phyloP scores from a whole-genome alignment of 2,888 invertebrate genomes.

The Melanostoma mellinum region DNA sequence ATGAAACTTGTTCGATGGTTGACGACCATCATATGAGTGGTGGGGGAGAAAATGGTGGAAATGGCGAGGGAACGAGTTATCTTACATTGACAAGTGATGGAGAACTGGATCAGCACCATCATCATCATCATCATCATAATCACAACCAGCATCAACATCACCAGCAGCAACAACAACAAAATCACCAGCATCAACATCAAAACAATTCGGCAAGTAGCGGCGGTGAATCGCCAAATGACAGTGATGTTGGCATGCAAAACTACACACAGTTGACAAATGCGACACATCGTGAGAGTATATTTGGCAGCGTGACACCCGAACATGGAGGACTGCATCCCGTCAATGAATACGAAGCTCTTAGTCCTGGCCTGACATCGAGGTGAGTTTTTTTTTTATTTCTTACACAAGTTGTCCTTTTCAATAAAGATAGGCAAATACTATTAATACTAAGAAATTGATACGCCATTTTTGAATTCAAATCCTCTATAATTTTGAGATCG shows the following conservation, averaged over 20 bases:
- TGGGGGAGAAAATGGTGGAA: conserved; percentile 59
- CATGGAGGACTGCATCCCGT: conserved; percentile 75
- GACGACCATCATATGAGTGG: conserved; percentile 77
- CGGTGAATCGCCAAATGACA: conserved; percentile 73
- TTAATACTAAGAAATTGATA: too few species aligned
- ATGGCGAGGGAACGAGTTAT: conserved; percentile 77
- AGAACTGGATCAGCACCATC: conserved; percentile 79
- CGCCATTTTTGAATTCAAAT: too few species aligned
- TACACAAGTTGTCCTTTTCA: too few species aligned
- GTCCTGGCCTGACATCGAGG: conserved; percentile 78
- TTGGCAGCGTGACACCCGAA: conserved; percentile 78
- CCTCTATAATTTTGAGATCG: too few species aligned
- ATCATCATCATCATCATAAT: conserved; percentile 75
- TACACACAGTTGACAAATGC: conserved; percentile 81
- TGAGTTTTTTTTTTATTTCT: conserved; percentile 74
- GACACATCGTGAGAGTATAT: conserved; percentile 78
- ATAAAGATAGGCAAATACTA: too few species aligned
- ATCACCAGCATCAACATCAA: conserved; percentile 69
- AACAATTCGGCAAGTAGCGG: conserved; percentile 72
- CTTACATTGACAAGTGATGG: conserved; percentile 79
- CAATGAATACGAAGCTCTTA: conserved; percentile 77
- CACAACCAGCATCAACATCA: conserved; percentile 51
- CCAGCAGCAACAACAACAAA: conserved; percentile 72
- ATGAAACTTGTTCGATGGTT: conserved; percentile 78
- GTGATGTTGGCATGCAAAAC: conserved; percentile 78